A percentile compares a stretch with the other conserved stretches of the same genome.
Conservation (phyloP, 2,797 vertebrate species). For the Fratercula arctica region DNA sequence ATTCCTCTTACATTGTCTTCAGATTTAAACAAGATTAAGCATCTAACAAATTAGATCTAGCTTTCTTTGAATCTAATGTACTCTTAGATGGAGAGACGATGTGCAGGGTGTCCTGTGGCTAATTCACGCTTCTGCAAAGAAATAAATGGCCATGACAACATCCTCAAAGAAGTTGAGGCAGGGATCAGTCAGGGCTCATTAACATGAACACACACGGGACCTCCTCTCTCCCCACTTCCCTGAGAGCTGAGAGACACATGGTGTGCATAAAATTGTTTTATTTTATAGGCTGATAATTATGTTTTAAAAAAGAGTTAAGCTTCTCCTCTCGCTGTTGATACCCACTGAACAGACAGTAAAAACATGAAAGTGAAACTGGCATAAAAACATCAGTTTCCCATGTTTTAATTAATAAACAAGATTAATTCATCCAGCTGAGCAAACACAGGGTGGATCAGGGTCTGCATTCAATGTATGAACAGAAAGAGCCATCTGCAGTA, state of each 20-base stretch:
- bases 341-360: not conserved
- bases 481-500: not conserved
- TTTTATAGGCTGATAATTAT: slow-evolving; percentile 23
- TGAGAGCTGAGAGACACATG: not conserved
- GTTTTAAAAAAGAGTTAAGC: not conserved
- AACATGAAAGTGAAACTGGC: not conserved
- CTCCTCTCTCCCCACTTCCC: not conserved
- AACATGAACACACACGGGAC: not conserved
- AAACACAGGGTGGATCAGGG: not conserved
- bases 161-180: not conserved
- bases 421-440: not conserved
- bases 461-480: not conserved
- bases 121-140: not conserved
- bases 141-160: not conserved
- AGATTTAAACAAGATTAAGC: not conserved
- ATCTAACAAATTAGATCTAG: not conserved
- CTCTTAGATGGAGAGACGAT: not conserved
- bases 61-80: not conserved
- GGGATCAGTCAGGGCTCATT: not conserved
- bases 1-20: not conserved
- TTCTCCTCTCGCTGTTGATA: not conserved
- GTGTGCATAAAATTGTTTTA: not conserved
- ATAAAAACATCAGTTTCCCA: not conserved
- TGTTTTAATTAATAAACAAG: slow-evolving; percentile 8
- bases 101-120: not conserved